Evolutionary conservation across 2,797 vertebrate genomes (phyloP).

Genomic region (Myotis pilosus): DNA sequence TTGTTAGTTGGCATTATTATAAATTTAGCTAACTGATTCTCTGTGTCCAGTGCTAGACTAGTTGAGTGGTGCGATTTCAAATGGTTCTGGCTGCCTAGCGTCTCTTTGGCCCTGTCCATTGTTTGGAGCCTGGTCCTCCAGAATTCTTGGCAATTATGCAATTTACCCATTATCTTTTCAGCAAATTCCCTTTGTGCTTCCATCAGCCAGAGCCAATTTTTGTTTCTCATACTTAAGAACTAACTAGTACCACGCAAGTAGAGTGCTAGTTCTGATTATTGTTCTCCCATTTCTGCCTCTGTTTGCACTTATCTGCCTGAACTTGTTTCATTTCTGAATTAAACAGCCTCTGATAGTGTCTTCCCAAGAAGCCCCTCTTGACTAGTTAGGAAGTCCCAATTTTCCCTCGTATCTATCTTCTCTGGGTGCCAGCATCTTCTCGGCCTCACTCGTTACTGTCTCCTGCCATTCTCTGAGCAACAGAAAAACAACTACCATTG

Average conservation of each 20-base stretch:
- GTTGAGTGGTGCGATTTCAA: neutral
- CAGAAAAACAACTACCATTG: neutral
- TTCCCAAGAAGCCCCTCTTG: conserved; percentile 1
- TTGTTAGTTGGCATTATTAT: neutral
- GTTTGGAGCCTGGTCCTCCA: neutral
- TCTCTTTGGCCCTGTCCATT: neutral
- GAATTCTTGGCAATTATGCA: neutral
- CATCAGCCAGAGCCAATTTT: conserved; percentile 25
- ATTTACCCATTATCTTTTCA: neutral
- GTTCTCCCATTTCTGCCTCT: neutral
- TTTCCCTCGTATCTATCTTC: neutral
- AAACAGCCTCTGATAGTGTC: neutral
- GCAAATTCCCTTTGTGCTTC: neutral
- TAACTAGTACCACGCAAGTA: neutral
- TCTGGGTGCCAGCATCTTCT: neutral
- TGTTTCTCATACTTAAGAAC: conserved; percentile 6
- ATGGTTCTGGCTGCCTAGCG: neutral
- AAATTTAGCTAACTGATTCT: neutral
- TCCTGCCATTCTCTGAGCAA: neutral
- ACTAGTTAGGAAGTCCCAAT: neutral
- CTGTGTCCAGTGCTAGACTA: neutral
- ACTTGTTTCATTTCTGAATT: conserved; percentile 40
- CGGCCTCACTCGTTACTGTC: neutral
- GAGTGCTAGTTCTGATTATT: neutral
- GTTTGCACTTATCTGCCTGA: conserved; percentile 1